phyloP scores from a whole-genome alignment of 1,140 invertebrate genomes.

The Neodiprion virginianus region DNA sequence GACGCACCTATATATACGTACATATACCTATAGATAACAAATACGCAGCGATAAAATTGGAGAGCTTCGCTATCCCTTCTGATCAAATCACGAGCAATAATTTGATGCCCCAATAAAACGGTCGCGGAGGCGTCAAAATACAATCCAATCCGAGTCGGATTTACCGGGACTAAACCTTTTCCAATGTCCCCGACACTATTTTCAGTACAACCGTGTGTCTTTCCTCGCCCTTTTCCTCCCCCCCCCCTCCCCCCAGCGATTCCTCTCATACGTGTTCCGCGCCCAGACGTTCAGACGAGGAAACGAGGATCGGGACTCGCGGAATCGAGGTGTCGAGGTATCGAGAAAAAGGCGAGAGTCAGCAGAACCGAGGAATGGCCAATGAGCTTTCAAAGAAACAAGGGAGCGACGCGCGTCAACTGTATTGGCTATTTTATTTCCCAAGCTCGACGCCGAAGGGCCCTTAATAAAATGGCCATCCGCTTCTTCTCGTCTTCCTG shows the following conservation, averaged over 20 bases:
- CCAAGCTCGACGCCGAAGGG: background rate
- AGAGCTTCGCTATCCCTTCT: conserved; percentile 3
- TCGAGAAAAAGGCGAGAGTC: conserved; percentile 42
- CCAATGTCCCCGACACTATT: conserved; percentile 30
- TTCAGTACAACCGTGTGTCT: conserved; percentile 18
- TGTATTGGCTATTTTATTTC: conserved; percentile 55
- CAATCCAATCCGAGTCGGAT: conserved; percentile 40
- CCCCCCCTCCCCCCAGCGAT: conserved; percentile 9
- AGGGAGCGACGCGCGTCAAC: conserved; percentile 49
- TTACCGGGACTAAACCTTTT: conserved; percentile 33
- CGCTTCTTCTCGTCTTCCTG: too few species aligned
- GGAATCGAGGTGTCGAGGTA: too few species aligned
- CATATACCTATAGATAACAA: background rate
- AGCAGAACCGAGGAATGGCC: conserved; percentile 44
- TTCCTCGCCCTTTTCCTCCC: conserved; percentile 6
- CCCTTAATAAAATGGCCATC: too few species aligned
- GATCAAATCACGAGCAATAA: conserved; percentile 7
- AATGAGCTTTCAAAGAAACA: conserved; percentile 37
- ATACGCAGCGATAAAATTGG: background rate
- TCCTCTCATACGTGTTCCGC: conserved; percentile 13
- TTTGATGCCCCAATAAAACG: conserved; percentile 9
- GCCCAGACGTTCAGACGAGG: conserved; percentile 11
- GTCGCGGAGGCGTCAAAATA: conserved; percentile 30
- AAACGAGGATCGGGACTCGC: conserved; percentile 21
- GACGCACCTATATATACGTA: too few species aligned